Evolutionary conservation across 2,888 invertebrate species (phyloP), one percentile per base, ranked within the genome.

Genomic region (Cremastobaeus sp.): DNA sequence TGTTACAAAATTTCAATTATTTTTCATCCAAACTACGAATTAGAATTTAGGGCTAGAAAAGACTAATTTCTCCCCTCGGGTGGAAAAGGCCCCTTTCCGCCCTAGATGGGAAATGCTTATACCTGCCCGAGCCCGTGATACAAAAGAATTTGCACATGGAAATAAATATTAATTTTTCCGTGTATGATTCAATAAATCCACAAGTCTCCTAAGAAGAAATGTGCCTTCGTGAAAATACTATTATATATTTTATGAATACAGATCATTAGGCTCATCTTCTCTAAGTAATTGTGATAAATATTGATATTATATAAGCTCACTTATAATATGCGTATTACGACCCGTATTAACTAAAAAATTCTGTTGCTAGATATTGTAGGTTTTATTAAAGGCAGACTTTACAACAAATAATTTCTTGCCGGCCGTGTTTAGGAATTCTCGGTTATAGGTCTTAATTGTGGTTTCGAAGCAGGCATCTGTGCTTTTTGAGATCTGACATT

Each of bases 231-330:
- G 39, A 30, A 34, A 50, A 14, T 17, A 47, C 43, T 32, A 9
- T 18, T 20, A 14, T 17, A 62, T 9, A 32, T 30, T 41, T 50
- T 25, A 41, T 37, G 25, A 39, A 37, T 66, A 41, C 37, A 48
- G 48, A 57, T 18, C 47, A 35, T 66, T 66, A 66, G 48, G 55
- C 48, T 66, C 43, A 47, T 21, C 50, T 66, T 66, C 25, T 50
- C 57, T 66, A 66, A 48, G 57, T 57, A 64, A 45, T 20, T 45
- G 15, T 70, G 45, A 45, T 54, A 72, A 72, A 52, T 66, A 47
- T 54, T 45, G 52, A 54, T 57, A 71, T 8, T 57, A 60, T 64
- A 60, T 32, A 72, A 72, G 72, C 65, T 66, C 47, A 54, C 59
- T 72, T 59, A 71, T 20, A 39, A 21, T 65, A 59, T 64, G 57